These are phyloP conservation scores for Hafferia zeledoni DNA, from an alignment of 2,797 vertebrate species.

Conservation along the genomic window DNA sequence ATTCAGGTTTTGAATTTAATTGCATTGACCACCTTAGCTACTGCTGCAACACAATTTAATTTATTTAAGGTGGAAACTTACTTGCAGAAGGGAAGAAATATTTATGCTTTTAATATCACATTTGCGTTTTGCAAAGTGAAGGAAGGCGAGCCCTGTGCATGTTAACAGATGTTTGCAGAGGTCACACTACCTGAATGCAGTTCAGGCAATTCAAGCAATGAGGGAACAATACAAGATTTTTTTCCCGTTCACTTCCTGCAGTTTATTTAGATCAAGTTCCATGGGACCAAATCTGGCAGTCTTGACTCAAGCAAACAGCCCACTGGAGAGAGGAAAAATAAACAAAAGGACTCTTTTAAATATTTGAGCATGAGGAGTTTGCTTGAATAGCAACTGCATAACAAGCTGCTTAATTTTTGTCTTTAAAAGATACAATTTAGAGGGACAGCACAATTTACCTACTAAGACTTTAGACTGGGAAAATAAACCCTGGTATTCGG, in stretches of 20 bases:
- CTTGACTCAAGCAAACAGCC: slow-evolving; percentile 59
- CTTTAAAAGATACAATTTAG: background rate
- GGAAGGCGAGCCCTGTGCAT: background rate
- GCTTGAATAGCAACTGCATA: background rate
- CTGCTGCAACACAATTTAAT: slow-evolving; percentile 77
- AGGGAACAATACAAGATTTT: slow-evolving; percentile 49
- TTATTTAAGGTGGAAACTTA: slow-evolving; percentile 85
- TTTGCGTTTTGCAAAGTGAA: background rate
- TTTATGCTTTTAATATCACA: slow-evolving; percentile 48
- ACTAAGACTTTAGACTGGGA: background rate
- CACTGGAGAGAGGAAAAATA: slow-evolving; percentile 56
- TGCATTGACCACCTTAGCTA: slow-evolving; percentile 86
- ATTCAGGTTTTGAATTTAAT: slow-evolving; percentile 90
- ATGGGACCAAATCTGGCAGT: slow-evolving; percentile 65
- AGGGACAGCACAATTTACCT: background rate
- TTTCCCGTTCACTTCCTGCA: slow-evolving; percentile 32
- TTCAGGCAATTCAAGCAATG: slow-evolving; percentile 54
- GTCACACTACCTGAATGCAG: slow-evolving; percentile 65
- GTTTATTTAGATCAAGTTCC: slow-evolving; percentile 68
- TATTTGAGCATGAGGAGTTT: slow-evolving; percentile 40
- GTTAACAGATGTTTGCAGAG: slow-evolving; percentile 67
- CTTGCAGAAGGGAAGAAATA: slow-evolving; percentile 26
- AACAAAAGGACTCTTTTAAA: slow-evolving; percentile 61
- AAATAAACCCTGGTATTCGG: background rate
- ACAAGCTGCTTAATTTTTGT: slow-evolving; percentile 41